Evolutionary conservation across 2,797 vertebrate species (phyloP).

Genomic region (Clarias fuscus): DNA sequence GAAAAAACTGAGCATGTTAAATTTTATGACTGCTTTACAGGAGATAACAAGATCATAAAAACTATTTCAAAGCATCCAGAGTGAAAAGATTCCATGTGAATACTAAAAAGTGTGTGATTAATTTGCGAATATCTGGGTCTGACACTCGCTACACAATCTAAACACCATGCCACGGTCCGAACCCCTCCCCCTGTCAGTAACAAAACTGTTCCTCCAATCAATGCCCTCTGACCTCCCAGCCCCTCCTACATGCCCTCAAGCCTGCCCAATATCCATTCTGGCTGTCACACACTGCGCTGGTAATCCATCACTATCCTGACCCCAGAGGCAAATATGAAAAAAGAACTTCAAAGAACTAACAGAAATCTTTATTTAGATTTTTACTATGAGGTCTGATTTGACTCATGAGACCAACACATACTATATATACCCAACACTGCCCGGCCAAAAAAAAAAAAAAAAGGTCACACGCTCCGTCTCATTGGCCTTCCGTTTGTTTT

Average conservation of each 20-base stretch:
- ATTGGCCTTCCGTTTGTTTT: too few relatives aligned
- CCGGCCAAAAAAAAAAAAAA: too few relatives aligned
- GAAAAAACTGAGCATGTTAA: neutral
- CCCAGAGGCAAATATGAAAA: constrained; percentile 31
- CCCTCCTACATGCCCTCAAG: neutral
- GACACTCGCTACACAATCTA: neutral
- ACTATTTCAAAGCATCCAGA: neutral
- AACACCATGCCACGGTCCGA: neutral
- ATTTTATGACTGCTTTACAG: neutral
- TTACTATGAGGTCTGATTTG: constrained; percentile 32
- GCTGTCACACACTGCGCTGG: constrained; percentile 34
- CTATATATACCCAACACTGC: neutral
- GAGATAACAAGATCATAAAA: too few relatives aligned
- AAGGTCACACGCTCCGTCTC: too few relatives aligned
- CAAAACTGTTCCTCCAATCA: constrained; percentile 23
- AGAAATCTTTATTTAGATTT: constrained; percentile 43
- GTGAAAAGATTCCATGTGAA: neutral
- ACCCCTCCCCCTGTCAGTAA: constrained; percentile 19
- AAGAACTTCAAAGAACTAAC: constrained; percentile 46
- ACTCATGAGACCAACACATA: constrained; percentile 19
- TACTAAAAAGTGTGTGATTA: constrained; percentile 5
- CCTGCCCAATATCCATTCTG: constrained; percentile 18
- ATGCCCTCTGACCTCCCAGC: constrained; percentile 34
- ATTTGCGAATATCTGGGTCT: constrained; percentile 5
- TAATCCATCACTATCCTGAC: constrained; percentile 54